Percentiles rank a stretch among this genome's conserved stretches.
phyloP scores from a whole-genome alignment of 2,113 vertebrate genomes.

The Brachypteracias leptosomus region DNA sequence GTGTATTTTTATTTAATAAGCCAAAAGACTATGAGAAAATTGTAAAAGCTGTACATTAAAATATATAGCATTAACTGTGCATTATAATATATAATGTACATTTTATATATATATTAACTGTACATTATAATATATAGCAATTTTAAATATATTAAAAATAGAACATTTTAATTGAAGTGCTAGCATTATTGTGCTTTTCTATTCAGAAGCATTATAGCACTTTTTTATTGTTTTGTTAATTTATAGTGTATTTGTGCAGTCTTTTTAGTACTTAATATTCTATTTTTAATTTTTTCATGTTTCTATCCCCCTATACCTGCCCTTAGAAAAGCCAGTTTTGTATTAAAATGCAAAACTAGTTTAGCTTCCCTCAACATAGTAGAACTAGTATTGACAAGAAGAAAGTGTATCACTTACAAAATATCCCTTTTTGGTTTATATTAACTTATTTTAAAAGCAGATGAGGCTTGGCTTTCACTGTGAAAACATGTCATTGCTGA shows the following conservation, averaged over 20 bases:
- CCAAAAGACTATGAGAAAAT: not conserved
- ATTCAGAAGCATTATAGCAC: not conserved
- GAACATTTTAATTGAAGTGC: not conserved
- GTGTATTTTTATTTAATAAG: not conserved
- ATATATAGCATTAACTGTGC: not conserved
- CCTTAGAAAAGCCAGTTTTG: not conserved
- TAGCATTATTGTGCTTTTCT: not conserved
- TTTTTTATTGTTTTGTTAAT: not conserved
- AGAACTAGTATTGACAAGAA: not conserved
- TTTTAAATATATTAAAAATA: not conserved
- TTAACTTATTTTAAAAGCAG: not conserved
- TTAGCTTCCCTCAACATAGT: not conserved
- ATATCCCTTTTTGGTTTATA: not conserved
- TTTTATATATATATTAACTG: not conserved
- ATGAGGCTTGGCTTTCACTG: not conserved
- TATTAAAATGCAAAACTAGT: not conserved
- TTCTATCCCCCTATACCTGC: not conserved
- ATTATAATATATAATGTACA: not conserved
- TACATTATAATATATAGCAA: not conserved
- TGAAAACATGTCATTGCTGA: not conserved
- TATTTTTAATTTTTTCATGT: not conserved
- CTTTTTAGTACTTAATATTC: not conserved
- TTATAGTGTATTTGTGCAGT: not conserved
- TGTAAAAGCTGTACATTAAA: too few species aligned
- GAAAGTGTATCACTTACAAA: not conserved